Conservation (phyloP, 2,797 vertebrate genomes). For the Macrochelys suwanniensis region DNA sequence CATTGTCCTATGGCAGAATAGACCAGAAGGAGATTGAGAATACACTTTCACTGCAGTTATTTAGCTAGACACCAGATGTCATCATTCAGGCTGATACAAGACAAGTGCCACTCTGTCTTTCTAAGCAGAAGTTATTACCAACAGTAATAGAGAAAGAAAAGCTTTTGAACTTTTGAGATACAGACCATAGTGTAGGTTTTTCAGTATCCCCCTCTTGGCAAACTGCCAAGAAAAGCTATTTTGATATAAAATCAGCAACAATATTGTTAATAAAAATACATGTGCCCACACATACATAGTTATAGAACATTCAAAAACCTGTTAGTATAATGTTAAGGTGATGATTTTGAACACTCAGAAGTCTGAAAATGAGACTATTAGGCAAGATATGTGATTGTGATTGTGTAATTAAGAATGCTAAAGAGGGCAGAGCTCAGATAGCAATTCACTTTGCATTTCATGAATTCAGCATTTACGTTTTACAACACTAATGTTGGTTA, state of each 20-base stretch:
- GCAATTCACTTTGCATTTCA: not conserved
- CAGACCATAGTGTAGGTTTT: not conserved
- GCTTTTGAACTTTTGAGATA: not conserved
- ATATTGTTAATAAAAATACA: not conserved
- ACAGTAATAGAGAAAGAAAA: not conserved
- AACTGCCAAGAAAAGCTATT: not conserved
- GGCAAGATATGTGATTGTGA: not conserved
- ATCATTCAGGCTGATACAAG: not conserved
- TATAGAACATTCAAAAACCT: fast-evolving
- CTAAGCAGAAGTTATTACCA: not conserved
- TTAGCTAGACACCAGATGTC: not conserved
- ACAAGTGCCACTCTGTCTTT: not conserved
- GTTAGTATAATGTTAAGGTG: not conserved
- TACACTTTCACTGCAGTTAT: slow-evolving; percentile 7
- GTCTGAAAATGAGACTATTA: not conserved
- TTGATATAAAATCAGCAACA: not conserved
- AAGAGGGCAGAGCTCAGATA: not conserved
- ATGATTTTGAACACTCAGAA: not conserved
- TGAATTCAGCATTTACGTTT: not conserved
- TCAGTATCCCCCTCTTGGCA: not conserved
- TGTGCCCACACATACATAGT: not conserved
- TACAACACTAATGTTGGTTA: not conserved
- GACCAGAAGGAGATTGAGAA: not conserved
- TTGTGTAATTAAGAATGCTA: not conserved
- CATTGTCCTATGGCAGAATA: not conserved